A percentile compares a stretch with the other conserved stretches of the same genome.
phyloP scores from a whole-genome alignment of 2,113 vertebrate species.

The Pagrus major region DNA sequence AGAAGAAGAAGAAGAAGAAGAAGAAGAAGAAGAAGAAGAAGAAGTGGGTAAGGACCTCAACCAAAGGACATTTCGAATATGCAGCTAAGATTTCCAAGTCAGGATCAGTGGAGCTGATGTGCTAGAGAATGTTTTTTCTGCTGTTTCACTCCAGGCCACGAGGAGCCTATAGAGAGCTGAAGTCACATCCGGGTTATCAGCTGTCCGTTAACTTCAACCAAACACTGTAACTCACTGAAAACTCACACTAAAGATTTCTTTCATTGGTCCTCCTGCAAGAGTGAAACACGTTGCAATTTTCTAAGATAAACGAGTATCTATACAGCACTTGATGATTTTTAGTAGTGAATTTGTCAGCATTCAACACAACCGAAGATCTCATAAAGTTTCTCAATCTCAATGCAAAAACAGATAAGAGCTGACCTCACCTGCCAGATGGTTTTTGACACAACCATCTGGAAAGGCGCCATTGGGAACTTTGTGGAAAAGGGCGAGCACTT shows the following conservation, averaged over 20 bases:
- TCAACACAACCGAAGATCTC: background rate
- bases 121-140: conserved; percentile 6
- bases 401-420: too few species aligned
- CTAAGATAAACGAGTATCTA: background rate
- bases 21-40: background rate
- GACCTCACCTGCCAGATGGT: too few species aligned
- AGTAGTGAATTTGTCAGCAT: background rate
- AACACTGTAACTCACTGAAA: background rate
- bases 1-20: background rate
- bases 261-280: background rate
- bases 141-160: conserved; percentile 1
- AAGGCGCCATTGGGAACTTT: too few species aligned
- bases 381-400: too few species aligned
- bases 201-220: background rate
- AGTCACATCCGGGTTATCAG: background rate
- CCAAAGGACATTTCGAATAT: conserved; percentile 46
- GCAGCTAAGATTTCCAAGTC: conserved; percentile 24
- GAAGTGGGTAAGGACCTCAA: conserved; percentile 31
- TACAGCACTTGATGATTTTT: background rate
- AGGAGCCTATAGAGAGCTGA: background rate
- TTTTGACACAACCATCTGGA: too few species aligned
- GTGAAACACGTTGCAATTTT: too few species aligned
- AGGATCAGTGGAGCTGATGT: background rate
- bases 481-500: too few species aligned
- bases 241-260: too few species aligned